phyloP scores from a whole-genome alignment of 2,113 vertebrate genomes.

The Gila orcuttii region DNA sequence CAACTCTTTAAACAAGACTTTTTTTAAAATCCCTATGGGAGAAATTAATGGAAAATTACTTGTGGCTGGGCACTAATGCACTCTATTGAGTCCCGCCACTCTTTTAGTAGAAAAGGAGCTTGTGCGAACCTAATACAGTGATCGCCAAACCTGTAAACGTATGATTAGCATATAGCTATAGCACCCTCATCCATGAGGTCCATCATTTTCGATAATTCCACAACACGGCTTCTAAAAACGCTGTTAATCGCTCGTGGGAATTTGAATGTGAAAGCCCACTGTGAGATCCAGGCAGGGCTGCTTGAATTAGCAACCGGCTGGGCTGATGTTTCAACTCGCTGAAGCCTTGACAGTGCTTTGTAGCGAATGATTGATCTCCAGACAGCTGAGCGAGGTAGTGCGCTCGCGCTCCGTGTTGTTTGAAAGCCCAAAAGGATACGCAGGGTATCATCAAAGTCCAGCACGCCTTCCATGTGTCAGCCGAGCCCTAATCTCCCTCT shows the following conservation, averaged over 20 bases:
- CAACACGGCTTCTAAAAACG: slow-evolving; percentile 73
- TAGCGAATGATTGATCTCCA: slow-evolving; percentile 81
- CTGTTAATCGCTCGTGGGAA: slow-evolving; percentile 77
- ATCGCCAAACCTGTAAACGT: background rate
- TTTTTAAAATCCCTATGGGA: no score
- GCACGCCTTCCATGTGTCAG: slow-evolving; percentile 78
- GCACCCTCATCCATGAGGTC: background rate
- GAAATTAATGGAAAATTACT: no score
- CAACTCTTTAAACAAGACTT: no score
- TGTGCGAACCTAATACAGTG: background rate
- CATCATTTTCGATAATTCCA: slow-evolving; percentile 62
- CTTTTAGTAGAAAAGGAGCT: background rate
- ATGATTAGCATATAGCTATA: background rate
- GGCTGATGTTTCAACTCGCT: slow-evolving; percentile 74
- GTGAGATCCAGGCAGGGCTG: slow-evolving; percentile 65
- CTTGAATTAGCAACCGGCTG: slow-evolving; percentile 73
- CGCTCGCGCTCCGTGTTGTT: slow-evolving; percentile 68
- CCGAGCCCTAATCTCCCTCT: slow-evolving; percentile 76
- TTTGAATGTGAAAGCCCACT: slow-evolving; percentile 73
- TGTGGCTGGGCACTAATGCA: no score
- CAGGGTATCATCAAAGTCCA: slow-evolving; percentile 80
- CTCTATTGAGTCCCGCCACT: no score
- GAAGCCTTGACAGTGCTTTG: slow-evolving; percentile 81
- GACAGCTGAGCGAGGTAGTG: slow-evolving; percentile 78
- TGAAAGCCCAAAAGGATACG: slow-evolving; percentile 80